A percentile compares a stretch with the other conserved stretches of the same genome.
phyloP scores from a whole-genome alignment of 2,113 vertebrate species.

The Megaceryle maxima region DNA sequence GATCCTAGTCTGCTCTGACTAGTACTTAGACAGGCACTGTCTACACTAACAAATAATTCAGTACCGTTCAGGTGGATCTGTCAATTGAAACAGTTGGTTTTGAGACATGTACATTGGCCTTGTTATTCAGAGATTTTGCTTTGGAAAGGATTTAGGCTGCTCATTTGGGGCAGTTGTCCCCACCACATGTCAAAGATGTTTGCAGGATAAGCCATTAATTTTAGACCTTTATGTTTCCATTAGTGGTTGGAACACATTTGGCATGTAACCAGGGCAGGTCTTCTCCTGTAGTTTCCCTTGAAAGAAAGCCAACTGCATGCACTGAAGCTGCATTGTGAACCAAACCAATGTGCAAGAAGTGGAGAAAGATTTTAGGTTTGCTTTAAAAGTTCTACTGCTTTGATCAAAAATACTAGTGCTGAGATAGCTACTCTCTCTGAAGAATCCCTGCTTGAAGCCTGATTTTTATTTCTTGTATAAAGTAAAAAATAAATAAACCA shows the following conservation, averaged over 20 bases:
- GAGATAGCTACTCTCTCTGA: background rate
- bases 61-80: background rate
- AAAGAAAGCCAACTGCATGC: background rate
- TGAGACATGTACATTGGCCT: background rate
- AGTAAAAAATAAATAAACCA: background rate
- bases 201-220: background rate
- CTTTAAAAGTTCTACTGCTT: background rate
- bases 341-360: background rate
- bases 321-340: background rate
- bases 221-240: background rate
- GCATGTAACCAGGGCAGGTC: background rate
- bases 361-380: background rate
- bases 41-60: background rate
- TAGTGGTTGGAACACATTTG: background rate
- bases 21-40: background rate
- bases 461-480: background rate
- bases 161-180: background rate
- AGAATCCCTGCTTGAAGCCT: background rate
- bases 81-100: background rate
- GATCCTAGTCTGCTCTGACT: background rate
- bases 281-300: background rate
- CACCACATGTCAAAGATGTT: accelerated
- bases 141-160: background rate
- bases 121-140: background rate
- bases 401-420: background rate